Evolutionary conservation across 2,888 invertebrate species (phyloP).

Genomic region (Frankliniella intonsa): DNA sequence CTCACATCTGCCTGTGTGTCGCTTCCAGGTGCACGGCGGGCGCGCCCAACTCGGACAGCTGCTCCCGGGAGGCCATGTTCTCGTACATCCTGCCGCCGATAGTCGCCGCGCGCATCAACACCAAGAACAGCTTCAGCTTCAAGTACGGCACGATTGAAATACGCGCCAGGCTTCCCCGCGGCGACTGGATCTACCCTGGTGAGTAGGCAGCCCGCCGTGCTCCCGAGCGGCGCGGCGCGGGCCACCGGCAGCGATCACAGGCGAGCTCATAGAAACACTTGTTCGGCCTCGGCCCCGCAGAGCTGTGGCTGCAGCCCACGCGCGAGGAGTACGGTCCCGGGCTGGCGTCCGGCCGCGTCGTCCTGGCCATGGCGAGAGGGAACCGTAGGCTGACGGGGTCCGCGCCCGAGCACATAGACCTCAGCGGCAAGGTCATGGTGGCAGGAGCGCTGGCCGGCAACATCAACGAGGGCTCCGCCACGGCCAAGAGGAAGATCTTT

Average conservation of each 20-base stretch:
- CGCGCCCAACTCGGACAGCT: background rate
- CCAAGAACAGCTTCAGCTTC: conserved; percentile 60
- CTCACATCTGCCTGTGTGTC: background rate
- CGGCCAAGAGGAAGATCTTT: conserved; percentile 38
- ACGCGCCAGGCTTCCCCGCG: conserved; percentile 65
- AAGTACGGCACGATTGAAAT: conserved; percentile 65
- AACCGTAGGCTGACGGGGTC: conserved; percentile 42
- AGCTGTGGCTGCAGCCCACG: conserved; percentile 46
- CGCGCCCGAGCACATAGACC: conserved; percentile 29
- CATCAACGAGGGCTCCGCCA: conserved; percentile 39
- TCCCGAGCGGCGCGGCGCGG: background rate
- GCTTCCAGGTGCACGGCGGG: background rate
- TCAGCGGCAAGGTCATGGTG: conserved; percentile 38
- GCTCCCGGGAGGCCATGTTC: conserved; percentile 16
- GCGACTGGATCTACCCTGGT: conserved; percentile 77
- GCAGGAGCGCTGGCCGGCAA: conserved; percentile 43
- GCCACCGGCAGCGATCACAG: background rate
- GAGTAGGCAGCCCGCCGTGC: conserved; percentile 53
- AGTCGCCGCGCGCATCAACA: conserved; percentile 58
- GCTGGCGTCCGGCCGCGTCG: conserved; percentile 50
- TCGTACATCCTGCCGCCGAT: conserved; percentile 62
- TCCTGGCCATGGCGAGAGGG: conserved; percentile 51
- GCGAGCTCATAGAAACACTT: background rate
- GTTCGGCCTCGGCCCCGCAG: conserved; percentile 39
- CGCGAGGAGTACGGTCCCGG: conserved; percentile 41